A percentile compares a stretch with the other conserved stretches of the same genome.
phyloP scores from a whole-genome alignment of 2,888 invertebrate genomes.

The Helleia helle region DNA sequence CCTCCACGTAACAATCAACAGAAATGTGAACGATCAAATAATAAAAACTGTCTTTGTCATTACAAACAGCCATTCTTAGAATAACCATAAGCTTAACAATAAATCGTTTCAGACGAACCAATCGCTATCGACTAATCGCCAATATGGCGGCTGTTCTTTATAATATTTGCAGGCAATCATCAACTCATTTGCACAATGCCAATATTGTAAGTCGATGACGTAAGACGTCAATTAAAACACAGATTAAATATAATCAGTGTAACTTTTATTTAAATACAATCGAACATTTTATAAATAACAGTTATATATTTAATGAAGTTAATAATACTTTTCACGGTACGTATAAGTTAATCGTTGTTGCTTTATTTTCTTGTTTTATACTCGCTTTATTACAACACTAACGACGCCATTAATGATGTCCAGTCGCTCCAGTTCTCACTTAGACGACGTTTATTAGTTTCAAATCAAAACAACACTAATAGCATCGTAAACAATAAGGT shows the following conservation, averaged over 20 bases:
- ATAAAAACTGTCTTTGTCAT: slow-evolving; percentile 66
- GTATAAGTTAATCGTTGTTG: too few relatives aligned
- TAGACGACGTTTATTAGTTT: neutral
- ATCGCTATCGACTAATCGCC: slow-evolving; percentile 34
- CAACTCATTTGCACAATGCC: slow-evolving; percentile 1
- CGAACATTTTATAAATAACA: too few relatives aligned
- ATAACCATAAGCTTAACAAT: slow-evolving; percentile 32
- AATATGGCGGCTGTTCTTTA: slow-evolving; percentile 46
- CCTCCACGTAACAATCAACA: slow-evolving; percentile 65
- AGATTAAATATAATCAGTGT: too few relatives aligned
- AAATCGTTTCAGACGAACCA: slow-evolving; percentile 38
- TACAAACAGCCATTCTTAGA: slow-evolving; percentile 59
- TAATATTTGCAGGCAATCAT: neutral
- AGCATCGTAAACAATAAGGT: slow-evolving; percentile 1
- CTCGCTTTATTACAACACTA: too few relatives aligned
- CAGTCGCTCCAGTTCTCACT: slow-evolving; percentile 1
- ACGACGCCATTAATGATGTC: slow-evolving; percentile 2
- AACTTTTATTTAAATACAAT: too few relatives aligned
- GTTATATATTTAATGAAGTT: too few relatives aligned
- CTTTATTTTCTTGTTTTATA: too few relatives aligned
- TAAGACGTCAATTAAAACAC: too few relatives aligned
- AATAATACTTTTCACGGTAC: too few relatives aligned
- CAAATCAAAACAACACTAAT: neutral
- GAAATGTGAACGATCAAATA: slow-evolving; percentile 66
- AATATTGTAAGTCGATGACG: slow-evolving; percentile 1